Conservation (phyloP, 2,113 vertebrate species). For the Rissa tridactyla region DNA sequence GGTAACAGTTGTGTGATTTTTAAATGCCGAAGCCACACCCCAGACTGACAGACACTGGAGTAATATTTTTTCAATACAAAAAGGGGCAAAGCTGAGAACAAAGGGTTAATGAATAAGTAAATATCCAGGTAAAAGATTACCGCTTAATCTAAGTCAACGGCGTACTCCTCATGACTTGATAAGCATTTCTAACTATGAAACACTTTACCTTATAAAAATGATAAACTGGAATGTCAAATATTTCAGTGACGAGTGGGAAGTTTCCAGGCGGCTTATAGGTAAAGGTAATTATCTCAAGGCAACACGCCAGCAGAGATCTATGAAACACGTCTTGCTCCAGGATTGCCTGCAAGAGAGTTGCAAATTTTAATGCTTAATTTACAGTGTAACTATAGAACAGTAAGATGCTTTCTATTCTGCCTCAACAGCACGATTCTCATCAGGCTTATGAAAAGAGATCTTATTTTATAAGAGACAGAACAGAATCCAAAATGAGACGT, state of each 20-base stretch:
- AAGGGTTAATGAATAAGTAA: neutral
- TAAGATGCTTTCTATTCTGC: neutral
- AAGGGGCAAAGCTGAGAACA: neutral
- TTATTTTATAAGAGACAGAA: neutral
- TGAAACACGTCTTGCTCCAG: conserved; percentile 93
- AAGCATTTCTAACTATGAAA: neutral
- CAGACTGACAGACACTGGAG: neutral
- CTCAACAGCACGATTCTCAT: neutral
- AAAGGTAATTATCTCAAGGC: conserved; percentile 89
- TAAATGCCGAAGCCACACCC: neutral
- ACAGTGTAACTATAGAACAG: neutral
- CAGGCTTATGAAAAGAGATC: neutral
- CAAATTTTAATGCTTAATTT: neutral
- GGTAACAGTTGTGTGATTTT: neutral
- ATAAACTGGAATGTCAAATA: conserved; percentile 89
- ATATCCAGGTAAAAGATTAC: neutral
- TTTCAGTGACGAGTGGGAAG: conserved; percentile 81
- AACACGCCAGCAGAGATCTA: conserved; percentile 88
- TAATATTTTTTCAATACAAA: neutral
- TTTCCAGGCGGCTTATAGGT: conserved; percentile 89
- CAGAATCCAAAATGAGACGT: neutral
- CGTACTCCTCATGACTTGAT: neutral
- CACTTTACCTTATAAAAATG: conserved; percentile 92
- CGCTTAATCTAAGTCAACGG: neutral
- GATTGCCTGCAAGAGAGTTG: conserved; percentile 76